A percentile compares a stretch with the other conserved stretches of the same genome.
phyloP scores from a whole-genome alignment of 64 coral and sea anemone genomes.

The Dendrophyllia cribrosa region DNA sequence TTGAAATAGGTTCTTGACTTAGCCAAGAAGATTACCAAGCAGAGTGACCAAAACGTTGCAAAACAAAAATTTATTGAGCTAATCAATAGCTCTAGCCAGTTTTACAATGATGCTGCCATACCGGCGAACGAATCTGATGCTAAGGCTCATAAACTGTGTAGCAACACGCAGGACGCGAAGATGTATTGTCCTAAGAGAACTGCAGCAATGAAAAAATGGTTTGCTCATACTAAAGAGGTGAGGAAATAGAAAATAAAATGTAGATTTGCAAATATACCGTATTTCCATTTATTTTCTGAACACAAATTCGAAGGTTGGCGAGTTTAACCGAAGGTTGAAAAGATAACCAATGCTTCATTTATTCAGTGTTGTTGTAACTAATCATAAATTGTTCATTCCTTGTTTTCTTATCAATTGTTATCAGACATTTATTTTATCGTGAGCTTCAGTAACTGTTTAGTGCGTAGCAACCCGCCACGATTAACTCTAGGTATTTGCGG shows the following conservation, averaged over 20 bases:
- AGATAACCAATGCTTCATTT: no score
- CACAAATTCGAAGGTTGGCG: no score
- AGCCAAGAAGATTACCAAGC: constrained; percentile 31
- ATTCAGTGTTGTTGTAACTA: no score
- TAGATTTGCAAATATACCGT: neutral
- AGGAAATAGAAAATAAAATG: neutral
- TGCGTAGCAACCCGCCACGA: no score
- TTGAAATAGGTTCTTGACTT: constrained; percentile 33
- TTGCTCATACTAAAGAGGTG: constrained; percentile 51
- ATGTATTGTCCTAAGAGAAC: constrained; percentile 46
- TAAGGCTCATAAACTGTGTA: constrained; percentile 43
- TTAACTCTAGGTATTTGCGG: no score
- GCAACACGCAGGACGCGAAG: constrained; percentile 8
- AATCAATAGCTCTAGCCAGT: constrained; percentile 3
- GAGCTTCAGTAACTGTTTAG: no score
- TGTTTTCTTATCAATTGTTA: no score
- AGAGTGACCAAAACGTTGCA: constrained; percentile 11
- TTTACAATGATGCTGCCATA: constrained; percentile 19
- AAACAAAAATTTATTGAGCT: constrained; percentile 12
- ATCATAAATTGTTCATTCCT: no score
- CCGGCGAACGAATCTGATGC: constrained; percentile 61
- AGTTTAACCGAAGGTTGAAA: no score
- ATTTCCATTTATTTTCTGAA: neutral
- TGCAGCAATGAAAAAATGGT: constrained; percentile 47
- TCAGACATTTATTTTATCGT: no score